phyloP scores from a whole-genome alignment of 2,797 vertebrate species.

The Eulemur albifrons region DNA sequence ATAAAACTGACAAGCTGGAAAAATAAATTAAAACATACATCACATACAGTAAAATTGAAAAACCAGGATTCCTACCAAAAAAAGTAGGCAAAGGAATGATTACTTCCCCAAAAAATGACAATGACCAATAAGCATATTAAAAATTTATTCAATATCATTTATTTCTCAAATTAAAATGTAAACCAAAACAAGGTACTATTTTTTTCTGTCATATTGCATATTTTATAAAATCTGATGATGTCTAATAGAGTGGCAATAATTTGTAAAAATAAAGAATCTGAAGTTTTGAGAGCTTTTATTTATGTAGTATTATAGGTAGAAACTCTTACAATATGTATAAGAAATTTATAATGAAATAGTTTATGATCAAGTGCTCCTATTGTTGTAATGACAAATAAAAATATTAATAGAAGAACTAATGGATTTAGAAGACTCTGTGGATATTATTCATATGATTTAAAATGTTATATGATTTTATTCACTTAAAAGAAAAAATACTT shows the following conservation, averaged over 20 bases:
- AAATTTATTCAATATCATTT: background rate
- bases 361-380: background rate
- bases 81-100: background rate
- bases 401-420: background rate
- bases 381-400: background rate
- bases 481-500: background rate
- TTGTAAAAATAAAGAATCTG: background rate
- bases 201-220: background rate
- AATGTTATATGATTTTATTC: background rate
- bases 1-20: background rate
- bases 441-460: background rate
- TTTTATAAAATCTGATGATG: background rate
- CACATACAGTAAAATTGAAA: background rate
- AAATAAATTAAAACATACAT: background rate
- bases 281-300: background rate
- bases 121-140: background rate
- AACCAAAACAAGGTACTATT: background rate
- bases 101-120: background rate
- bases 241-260: background rate
- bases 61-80: background rate
- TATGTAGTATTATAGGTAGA: background rate
- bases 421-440: background rate
- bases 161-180: background rate
- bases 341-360: background rate
- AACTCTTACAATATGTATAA: background rate